A percentile compares a stretch with the other conserved stretches of the same genome.
Evolutionary conservation across 2,113 vertebrate species (phyloP).

Genomic region (Alces alces): DNA sequence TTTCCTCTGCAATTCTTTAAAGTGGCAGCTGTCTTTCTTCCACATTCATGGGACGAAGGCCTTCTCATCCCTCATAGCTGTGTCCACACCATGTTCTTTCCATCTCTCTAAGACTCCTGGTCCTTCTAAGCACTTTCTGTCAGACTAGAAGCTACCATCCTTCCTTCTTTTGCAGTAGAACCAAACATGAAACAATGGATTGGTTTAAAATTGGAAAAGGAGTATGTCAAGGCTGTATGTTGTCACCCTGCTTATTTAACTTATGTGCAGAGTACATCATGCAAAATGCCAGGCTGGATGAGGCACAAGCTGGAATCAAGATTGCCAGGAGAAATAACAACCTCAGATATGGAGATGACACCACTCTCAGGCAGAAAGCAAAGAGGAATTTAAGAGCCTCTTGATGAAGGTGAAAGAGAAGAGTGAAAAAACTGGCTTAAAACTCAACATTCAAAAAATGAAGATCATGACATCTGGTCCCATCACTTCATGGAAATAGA

Average conservation of each 20-base stretch:
- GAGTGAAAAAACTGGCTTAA: background rate
- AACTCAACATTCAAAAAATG: background rate
- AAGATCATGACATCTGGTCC: background rate
- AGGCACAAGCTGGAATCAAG: background rate
- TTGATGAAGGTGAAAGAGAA: background rate
- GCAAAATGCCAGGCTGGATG: background rate
- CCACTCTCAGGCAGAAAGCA: background rate
- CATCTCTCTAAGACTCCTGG: background rate
- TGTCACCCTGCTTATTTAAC: background rate
- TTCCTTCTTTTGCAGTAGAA: background rate
- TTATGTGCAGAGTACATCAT: background rate
- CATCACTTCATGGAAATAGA: background rate
- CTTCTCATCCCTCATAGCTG: background rate
- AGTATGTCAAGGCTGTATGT: background rate
- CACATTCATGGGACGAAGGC: rapidly evolving
- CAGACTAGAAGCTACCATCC: background rate
- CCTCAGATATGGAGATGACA: background rate
- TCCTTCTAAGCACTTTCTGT: too few relatives aligned
- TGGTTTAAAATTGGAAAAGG: background rate
- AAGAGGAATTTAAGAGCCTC: background rate
- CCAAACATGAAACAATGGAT: background rate
- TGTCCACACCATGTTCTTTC: background rate
- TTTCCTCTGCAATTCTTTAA: background rate
- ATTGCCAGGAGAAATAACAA: background rate
- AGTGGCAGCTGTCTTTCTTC: background rate